Base-by-base conservation (phyloP, 2,113 vertebrate species). In the Lutjanus erythropterus region DNA sequence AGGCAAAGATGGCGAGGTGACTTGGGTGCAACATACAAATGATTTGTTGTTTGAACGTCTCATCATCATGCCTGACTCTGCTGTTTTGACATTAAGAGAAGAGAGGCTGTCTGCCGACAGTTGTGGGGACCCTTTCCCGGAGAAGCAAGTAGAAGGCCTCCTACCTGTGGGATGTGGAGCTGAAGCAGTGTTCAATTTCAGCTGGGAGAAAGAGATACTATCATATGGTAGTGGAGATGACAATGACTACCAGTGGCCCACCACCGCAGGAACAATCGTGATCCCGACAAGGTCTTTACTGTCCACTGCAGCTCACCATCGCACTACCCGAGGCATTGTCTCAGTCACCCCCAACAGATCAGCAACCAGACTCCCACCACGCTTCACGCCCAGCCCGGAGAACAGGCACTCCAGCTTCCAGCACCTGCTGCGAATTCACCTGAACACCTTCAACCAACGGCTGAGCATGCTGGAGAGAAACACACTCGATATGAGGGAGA, bases 401-500 rank as follows among this genome's bases (percentile, higher is more conserved):
- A 59, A 7, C 15, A 88, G 80, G 29, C 72, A 85, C 9, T 53
- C 75, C 58, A 93, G 86, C 80, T 93, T 95, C 58, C 93, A 93
- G 78, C 81, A 76, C 3, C 76, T 94, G 21, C 80, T 95, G 8
- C 85, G 91, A 27, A 15, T 64, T 27, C 89, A 94, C 74, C 80
- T 93, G n/a, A 94, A 94, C 86, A 80, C 73, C 49, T 95, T 94
- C 16, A 94, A 94, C 74, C 89, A 82, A 65, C 92, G 94, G 1
- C 71, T 95, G 25, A 92, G 85, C 78, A 93, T 94, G 93, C 75
- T 95, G n/a, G 91, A 95, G 60, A 80, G 84, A 69, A 94, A 94
- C 85, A 94, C 93, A 0, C 80, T 94, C 1, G 93, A 94, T 41
- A 86, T 94, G 86, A 95, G 94, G 71, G 92, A 94, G 4, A 78